Evolutionary conservation across 2,888 invertebrate species (phyloP).

Genomic region (Stomorhina lunata): DNA sequence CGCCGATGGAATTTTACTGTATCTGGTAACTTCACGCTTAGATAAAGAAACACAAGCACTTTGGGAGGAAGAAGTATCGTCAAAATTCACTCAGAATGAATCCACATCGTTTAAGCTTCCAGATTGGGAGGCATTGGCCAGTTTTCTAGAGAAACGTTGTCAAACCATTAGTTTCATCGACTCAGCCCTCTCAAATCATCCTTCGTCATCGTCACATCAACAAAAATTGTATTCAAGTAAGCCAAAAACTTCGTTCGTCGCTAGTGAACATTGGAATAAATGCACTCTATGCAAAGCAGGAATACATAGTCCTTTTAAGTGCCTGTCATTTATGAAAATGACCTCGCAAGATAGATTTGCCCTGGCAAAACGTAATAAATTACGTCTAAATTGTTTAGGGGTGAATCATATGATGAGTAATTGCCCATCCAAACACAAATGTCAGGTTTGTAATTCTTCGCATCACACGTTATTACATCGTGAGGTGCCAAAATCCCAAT

Average conservation of each 20-base stretch:
- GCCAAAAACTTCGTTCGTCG: neutral
- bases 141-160: conserved; percentile 20
- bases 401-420: neutral
- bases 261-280: neutral
- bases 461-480: neutral
- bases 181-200: neutral
- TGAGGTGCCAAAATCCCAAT: no score
- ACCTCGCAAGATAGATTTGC: neutral
- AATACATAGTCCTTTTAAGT: neutral
- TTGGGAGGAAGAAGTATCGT: conserved; percentile 43
- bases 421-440: neutral
- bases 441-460: neutral
- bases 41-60: conserved; percentile 35
- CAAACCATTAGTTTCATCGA: neutral
- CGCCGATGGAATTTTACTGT: conserved; percentile 32
- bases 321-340: neutral
- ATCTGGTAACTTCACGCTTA: conserved; percentile 22
- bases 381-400: no score
- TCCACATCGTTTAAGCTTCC: neutral
- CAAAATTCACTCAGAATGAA: neutral
- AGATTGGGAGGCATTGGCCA: conserved; percentile 27
- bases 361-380: neutral
- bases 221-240: neutral
- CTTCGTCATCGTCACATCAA: neutral
- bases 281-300: neutral